phyloP scores from a whole-genome alignment of 2,888 invertebrate genomes.

The Hypomecis punctinalis region DNA sequence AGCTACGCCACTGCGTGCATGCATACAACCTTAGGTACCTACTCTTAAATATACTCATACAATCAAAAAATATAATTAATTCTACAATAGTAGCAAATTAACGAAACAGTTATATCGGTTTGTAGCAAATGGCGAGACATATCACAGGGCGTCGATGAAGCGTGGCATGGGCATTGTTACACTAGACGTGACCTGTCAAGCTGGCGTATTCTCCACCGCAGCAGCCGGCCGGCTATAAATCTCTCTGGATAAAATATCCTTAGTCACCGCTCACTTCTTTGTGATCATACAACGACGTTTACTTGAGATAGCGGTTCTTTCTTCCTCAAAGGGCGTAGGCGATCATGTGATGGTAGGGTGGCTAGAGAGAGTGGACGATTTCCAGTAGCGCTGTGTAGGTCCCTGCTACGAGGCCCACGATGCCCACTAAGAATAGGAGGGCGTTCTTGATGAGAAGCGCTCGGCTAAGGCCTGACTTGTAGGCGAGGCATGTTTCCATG shows the following conservation, averaged over 20 bases:
- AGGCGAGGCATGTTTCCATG: slow-evolving; percentile 80
- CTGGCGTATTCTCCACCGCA: too few species aligned
- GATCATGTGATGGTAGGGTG: slow-evolving; percentile 8
- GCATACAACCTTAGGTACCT: slow-evolving; percentile 8
- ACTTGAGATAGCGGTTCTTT: too few species aligned
- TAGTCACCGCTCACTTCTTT: too few species aligned
- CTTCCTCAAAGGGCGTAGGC: not conserved
- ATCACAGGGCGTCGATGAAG: slow-evolving; percentile 2
- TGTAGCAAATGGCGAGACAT: slow-evolving; percentile 2
- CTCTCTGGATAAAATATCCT: too few species aligned
- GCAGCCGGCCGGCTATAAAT: too few species aligned
- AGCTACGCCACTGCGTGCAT: not conserved
- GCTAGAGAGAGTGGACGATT: slow-evolving; percentile 79
- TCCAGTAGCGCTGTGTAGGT: slow-evolving; percentile 87
- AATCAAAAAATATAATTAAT: slow-evolving; percentile 5
- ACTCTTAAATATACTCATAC: slow-evolving; percentile 11
- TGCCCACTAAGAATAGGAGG: slow-evolving; percentile 84
- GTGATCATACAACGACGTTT: too few species aligned
- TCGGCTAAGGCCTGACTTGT: slow-evolving; percentile 75
- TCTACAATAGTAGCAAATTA: slow-evolving; percentile 7
- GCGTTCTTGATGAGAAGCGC: slow-evolving; percentile 76
- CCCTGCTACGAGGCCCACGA: slow-evolving; percentile 87
- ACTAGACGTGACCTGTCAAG: too few species aligned
- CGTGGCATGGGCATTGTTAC: not conserved
- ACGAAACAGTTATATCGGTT: not conserved